A percentile compares a stretch with the other conserved stretches of the same genome.
Conservation (phyloP, 2,888 invertebrate species). For the Serrognathus titanus region DNA sequence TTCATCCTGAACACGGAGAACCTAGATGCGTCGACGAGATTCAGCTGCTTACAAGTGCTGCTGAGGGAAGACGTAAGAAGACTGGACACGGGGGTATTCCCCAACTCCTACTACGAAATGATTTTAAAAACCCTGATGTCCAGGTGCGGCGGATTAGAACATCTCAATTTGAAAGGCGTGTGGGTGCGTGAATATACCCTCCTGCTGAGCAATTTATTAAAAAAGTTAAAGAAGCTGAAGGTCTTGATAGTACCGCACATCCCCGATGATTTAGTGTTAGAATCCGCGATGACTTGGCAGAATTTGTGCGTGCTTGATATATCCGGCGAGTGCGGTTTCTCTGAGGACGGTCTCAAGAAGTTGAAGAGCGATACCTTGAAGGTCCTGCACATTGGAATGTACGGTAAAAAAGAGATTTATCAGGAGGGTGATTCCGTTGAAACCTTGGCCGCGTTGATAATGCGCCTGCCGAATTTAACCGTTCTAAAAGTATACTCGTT, state of each 20-base stretch:
- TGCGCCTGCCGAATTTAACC: slow-evolving; percentile 61
- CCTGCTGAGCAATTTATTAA: slow-evolving; percentile 59
- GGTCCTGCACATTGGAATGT: slow-evolving; percentile 66
- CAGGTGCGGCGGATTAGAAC: slow-evolving; percentile 61
- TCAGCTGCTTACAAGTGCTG: slow-evolving; percentile 62
- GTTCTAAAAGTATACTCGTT: slow-evolving; percentile 66
- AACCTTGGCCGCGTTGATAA: slow-evolving; percentile 61
- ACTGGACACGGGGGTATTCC: slow-evolving; percentile 66
- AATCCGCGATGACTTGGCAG: slow-evolving; percentile 56
- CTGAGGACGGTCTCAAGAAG: slow-evolving; percentile 60
- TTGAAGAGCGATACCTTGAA: slow-evolving; percentile 57
- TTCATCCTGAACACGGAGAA: slow-evolving; percentile 63
- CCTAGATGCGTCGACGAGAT: slow-evolving; percentile 65
- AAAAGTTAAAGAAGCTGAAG: slow-evolving; percentile 58
- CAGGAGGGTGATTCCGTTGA: slow-evolving; percentile 47
- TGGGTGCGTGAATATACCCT: slow-evolving; percentile 69
- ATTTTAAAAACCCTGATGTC: slow-evolving; percentile 63
- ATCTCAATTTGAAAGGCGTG: slow-evolving; percentile 67
- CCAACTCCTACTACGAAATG: slow-evolving; percentile 67
- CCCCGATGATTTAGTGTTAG: slow-evolving; percentile 65
- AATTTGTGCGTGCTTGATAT: slow-evolving; percentile 61
- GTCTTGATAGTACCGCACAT: slow-evolving; percentile 67
- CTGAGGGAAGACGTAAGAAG: slow-evolving; percentile 64
- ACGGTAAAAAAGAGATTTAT: slow-evolving; percentile 66
- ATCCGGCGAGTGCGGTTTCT: slow-evolving; percentile 68